Evolutionary conservation across 2,113 vertebrate species (phyloP).

Genomic region (Sylvietta virens): DNA sequence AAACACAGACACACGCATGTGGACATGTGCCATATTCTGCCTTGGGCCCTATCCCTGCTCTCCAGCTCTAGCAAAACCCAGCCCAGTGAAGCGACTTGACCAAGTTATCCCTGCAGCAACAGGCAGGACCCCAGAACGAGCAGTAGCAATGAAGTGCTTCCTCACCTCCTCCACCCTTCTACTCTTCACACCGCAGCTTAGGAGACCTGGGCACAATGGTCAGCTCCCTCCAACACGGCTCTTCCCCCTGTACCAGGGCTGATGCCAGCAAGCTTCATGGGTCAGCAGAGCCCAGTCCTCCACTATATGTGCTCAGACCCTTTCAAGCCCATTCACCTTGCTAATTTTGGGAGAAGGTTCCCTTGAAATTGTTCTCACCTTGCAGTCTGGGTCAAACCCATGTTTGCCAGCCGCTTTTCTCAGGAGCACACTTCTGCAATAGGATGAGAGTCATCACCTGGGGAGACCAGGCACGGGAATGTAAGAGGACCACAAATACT

Average conservation of each 20-base stretch:
- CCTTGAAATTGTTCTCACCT: not conserved
- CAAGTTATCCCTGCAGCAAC: not conserved
- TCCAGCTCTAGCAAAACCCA: not conserved
- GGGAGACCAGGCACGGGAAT: not conserved
- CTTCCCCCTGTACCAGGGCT: not conserved
- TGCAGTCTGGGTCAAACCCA: not conserved
- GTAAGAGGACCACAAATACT: not conserved
- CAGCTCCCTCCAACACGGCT: rapidly evolving
- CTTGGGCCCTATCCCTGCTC: not conserved
- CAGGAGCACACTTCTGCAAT: not conserved
- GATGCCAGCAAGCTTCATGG: not conserved
- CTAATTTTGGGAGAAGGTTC: not conserved
- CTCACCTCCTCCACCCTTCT: not conserved
- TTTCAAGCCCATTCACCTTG: not conserved
- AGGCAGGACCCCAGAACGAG: not conserved
- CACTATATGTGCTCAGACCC: not conserved
- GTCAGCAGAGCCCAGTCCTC: not conserved
- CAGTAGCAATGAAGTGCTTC: not conserved
- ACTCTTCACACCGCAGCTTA: not conserved
- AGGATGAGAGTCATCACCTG: not conserved
- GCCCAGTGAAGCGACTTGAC: not conserved
- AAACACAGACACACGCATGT: rapidly evolving
- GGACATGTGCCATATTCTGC: not conserved
- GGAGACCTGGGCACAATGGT: not conserved
- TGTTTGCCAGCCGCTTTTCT: not conserved